Evolutionary conservation across 2,888 invertebrate species (phyloP), one percentile per base, ranked within the genome.

Genomic region (Odontocolon sp.): DNA sequence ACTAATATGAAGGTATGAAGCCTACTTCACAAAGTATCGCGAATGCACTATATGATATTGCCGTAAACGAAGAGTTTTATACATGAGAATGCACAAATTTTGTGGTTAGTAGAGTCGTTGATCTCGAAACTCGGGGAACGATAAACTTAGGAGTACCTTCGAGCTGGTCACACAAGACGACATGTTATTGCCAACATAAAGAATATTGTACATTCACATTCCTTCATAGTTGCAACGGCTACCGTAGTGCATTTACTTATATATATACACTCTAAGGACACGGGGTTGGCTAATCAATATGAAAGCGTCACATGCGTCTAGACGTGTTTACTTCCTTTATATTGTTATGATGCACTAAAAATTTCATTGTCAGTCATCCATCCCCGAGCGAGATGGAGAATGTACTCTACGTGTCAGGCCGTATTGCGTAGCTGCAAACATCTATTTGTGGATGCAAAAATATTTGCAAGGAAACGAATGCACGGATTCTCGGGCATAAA

Each of bases 261-360:
- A n/a, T 54, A 45, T 23, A 6, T 33, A 26, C 26, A 52, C 66
- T 76, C 38, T 78, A 61, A 72, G 57, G 64, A 69, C 64, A 63
- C 28, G 33, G 68, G 23, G 57, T 72, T 64, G 54, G 52, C 67
- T 80, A 82, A 83, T 83, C 82, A 79, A 83, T 82, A 81, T 72
- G 78, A 42, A 16, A 73, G 77, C 16, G 28, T 52, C 78, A 73
- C 80, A 80, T 81, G 80, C 76, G 79, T 83, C 70, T 76, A 78
- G 76, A 80, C 78, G 67, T 81, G 81, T 82, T 82, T 80, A 82
- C 82, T 76, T 68, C 45, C 71, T 66, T 67, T 66, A 42, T 57
- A 61, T 33, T 61, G 61, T 78, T 81, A 79, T 66, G 52, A 73
- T 73, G 73, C 54, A 79, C 38, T 73, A 57, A 76, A 79, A 72